A percentile compares a stretch with the other conserved stretches of the same genome.
Conservation (phyloP, 2,888 invertebrate genomes). For the Orgyia antiqua region DNA sequence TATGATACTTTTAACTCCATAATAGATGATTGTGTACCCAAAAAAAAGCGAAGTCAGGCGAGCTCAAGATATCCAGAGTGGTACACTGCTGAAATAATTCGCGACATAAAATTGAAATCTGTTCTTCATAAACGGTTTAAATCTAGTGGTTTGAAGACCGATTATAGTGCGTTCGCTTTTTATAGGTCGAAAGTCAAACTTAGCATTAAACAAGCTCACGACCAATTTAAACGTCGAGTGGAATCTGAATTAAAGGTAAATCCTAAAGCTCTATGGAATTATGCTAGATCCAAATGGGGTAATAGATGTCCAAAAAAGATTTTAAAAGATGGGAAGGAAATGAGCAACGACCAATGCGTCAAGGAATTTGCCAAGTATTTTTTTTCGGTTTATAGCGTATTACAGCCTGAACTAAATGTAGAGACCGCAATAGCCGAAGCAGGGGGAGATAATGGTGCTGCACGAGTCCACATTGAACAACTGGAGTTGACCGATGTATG, state of each 20-base stretch:
- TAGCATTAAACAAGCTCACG: not conserved
- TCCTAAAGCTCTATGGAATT: conserved; percentile 4
- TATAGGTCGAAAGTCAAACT: conserved; percentile 7
- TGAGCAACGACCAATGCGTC: not conserved
- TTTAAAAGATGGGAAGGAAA: not conserved
- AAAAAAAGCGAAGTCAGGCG: conserved; percentile 10
- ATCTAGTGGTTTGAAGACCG: not conserved
- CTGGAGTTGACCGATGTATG: not conserved
- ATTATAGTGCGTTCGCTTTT: conserved; percentile 5
- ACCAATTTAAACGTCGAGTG: conserved; percentile 1
- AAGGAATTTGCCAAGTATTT: conserved; percentile 4
- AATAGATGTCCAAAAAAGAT: not conserved
- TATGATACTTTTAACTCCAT: conserved; percentile 3
- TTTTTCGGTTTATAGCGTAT: conserved; percentile 1
- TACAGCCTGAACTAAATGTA: conserved; percentile 2
- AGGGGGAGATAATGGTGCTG: too few species aligned
- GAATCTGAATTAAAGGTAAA: conserved; percentile 1
- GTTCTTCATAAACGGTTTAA: conserved; percentile 3
- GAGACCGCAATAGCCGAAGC: conserved; percentile 1
- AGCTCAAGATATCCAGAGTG: conserved; percentile 13
- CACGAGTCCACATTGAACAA: conserved; percentile 1
- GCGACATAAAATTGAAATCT: conserved; percentile 5
- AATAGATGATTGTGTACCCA: conserved; percentile 14
- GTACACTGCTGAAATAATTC: conserved; percentile 13
- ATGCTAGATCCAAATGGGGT: conserved; percentile 1